These are phyloP conservation scores for Dufourea novaeangliae DNA, from an alignment of 1,140 invertebrate genomes.

Conservation along the genomic window DNA sequence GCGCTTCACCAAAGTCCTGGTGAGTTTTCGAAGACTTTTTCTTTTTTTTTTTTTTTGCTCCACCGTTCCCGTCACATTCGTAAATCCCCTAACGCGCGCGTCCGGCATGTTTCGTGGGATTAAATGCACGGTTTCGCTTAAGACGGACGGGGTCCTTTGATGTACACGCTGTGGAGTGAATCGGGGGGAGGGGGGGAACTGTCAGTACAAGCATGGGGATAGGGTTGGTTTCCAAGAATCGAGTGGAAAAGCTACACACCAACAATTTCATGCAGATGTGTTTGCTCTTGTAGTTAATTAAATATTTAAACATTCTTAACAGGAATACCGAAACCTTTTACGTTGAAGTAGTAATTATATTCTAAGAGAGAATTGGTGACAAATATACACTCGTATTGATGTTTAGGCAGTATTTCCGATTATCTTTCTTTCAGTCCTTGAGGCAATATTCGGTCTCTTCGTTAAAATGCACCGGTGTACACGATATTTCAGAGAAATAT, in stretches of 20 bases:
- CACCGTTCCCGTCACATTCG: not conserved
- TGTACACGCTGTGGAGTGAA: too few relatives aligned
- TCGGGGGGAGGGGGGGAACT: not conserved
- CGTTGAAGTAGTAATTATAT: not conserved
- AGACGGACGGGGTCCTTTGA: not conserved
- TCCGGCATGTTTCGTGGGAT: conserved; percentile 13
- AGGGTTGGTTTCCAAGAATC: not conserved
- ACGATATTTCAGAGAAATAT: conserved; percentile 32
- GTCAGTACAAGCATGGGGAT: not conserved
- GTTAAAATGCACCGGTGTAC: conserved; percentile 8
- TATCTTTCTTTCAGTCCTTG: conserved; percentile 1
- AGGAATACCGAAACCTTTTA: not conserved
- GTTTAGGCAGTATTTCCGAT: not conserved
- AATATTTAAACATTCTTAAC: not conserved
- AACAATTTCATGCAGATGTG: too few relatives aligned
- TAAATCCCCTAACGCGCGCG: not conserved
- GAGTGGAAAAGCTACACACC: too few relatives aligned
- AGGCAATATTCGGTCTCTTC: not conserved
- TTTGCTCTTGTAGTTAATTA: too few relatives aligned
- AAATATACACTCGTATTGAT: not conserved
- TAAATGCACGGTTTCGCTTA: not conserved
- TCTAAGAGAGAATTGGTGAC: too few relatives aligned
- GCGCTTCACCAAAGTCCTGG: conserved; percentile 96
- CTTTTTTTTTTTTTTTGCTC: too few relatives aligned
- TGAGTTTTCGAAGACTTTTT: conserved; percentile 82